These are phyloP conservation scores for Stenotaenia linearis DNA, from an alignment of 2,888 invertebrate genomes.

Conservation along the genomic window DNA sequence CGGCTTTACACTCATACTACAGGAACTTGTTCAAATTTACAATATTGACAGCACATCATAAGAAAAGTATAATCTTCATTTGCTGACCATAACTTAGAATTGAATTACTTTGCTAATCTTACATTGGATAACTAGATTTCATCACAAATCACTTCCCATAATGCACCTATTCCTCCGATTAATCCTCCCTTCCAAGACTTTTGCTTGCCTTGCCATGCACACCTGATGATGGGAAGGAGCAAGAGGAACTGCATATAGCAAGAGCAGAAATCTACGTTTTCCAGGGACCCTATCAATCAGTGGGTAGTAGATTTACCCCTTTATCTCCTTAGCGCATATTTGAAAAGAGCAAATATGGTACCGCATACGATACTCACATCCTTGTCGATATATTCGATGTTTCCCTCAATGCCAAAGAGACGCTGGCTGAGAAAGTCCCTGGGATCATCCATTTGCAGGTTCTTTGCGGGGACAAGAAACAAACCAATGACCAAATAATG, in stretches of 20 bases:
- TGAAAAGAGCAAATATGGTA: slow-evolving; percentile 5
- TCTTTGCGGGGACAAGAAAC: slow-evolving; percentile 27
- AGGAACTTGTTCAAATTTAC: too few relatives aligned
- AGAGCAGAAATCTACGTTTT: not conserved
- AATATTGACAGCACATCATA: too few relatives aligned
- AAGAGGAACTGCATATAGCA: not conserved
- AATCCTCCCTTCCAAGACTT: not conserved
- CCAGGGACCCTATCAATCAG: slow-evolving; percentile 11
- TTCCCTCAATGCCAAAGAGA: slow-evolving; percentile 41
- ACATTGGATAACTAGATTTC: too few relatives aligned
- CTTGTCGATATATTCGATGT: slow-evolving; percentile 41
- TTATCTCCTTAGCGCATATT: slow-evolving; percentile 10
- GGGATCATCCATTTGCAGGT: slow-evolving; percentile 21
- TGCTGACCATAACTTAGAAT: too few relatives aligned
- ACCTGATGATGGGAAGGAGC: not conserved
- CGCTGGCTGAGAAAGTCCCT: slow-evolving; percentile 41
- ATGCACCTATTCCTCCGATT: not conserved
- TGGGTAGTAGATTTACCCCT: not conserved
- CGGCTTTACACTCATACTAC: too few relatives aligned
- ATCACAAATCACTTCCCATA: not conserved
- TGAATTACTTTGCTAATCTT: too few relatives aligned
- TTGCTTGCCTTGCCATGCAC: not conserved
- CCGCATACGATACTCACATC: slow-evolving; percentile 39
- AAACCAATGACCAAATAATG: slow-evolving; percentile 16
- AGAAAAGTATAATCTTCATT: too few relatives aligned